These are phyloP conservation scores for Drosophila saltans DNA, from an alignment of 1,140 invertebrate species.

Conservation along the genomic window DNA sequence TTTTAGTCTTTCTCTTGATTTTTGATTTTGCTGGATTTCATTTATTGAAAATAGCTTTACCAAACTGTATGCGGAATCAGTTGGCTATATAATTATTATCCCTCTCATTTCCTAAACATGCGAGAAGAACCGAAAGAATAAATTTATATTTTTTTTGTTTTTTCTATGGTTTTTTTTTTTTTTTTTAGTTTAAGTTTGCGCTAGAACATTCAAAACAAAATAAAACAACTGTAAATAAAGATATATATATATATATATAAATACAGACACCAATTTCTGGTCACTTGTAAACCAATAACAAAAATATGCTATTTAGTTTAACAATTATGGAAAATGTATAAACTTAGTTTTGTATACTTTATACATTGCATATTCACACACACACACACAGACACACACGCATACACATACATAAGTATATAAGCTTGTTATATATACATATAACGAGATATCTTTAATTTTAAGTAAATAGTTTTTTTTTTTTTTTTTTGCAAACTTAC, in stretches of 20 bases:
- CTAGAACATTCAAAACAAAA: constrained; percentile 41
- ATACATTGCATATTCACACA: constrained; percentile 57
- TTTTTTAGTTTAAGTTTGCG: constrained; percentile 29
- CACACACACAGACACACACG: constrained; percentile 22
- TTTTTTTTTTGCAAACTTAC: constrained; percentile 30
- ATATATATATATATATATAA: constrained; percentile 16
- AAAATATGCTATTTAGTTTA: constrained; percentile 55
- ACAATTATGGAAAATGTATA: constrained; percentile 20
- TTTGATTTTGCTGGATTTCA: neutral
- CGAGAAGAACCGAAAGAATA: neutral
- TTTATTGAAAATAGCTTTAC: constrained; percentile 19
- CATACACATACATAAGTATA: constrained; percentile 1
- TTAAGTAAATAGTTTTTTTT: constrained; percentile 23
- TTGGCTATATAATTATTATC: constrained; percentile 13
- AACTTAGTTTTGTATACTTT: constrained; percentile 41
- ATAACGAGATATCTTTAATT: constrained; percentile 2
- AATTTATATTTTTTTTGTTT: constrained; percentile 16
- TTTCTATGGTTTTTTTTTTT: constrained; percentile 12
- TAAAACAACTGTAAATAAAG: constrained; percentile 20
- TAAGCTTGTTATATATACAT: neutral
- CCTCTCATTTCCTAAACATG: neutral
- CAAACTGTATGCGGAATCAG: constrained; percentile 1
- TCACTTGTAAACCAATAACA: constrained; percentile 77
- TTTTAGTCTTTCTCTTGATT: neutral
- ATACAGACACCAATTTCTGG: constrained; percentile 66